Evolutionary conservation across 1,140 invertebrate genomes (phyloP), one percentile per base, ranked within the genome.

Genomic region (Protaetia brevitarsis): DNA sequence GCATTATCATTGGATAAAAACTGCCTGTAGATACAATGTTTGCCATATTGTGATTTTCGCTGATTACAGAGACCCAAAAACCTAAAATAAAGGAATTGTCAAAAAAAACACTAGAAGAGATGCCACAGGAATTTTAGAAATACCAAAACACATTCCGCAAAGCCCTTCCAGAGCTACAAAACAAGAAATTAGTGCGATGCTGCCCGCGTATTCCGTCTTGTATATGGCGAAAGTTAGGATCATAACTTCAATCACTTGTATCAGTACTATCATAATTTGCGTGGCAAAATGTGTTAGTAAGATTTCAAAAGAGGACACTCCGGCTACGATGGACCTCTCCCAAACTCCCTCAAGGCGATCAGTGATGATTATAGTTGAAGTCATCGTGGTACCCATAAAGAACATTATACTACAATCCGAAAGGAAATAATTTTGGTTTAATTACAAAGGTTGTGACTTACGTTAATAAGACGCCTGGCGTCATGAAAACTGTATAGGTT

Each of bases 11-110:
- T 0, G 93, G 93, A 75, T 94, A 95, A 73, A 96, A 95, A 61
- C 88, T 90, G 1, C 94, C 94, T 0, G 92, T 87, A 3, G 92
- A 85, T 16, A 93, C 82, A 75, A 93, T 93, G 80, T 95, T 92
- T 0, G 93, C 91, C 64, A 90, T 82, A 0, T 85, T 87, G 69
- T 94, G 92, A 30, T 89, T 88, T 8, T 86, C 84, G 70, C 89
- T 92, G 23, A 90, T 77, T 0, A 92, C 83, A 0, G 93, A 95
- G 31, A 95, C 88, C 0, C 93, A 82, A 70, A 96, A 88, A 16
- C 90, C 86, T 86, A 68, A 63, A 79, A n/a, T n/a, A n/a, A n/a
- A n/a, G n/a, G n/a, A n/a, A n/a, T n/a, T n/a, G n/a, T n/a, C n/a
- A n/a, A n/a, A n/a, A n/a, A n/a, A n/a, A n/a, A n/a, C n/a, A n/a